phyloP scores from a whole-genome alignment of 1,140 invertebrate species.

The Condylostylus longicornis region DNA sequence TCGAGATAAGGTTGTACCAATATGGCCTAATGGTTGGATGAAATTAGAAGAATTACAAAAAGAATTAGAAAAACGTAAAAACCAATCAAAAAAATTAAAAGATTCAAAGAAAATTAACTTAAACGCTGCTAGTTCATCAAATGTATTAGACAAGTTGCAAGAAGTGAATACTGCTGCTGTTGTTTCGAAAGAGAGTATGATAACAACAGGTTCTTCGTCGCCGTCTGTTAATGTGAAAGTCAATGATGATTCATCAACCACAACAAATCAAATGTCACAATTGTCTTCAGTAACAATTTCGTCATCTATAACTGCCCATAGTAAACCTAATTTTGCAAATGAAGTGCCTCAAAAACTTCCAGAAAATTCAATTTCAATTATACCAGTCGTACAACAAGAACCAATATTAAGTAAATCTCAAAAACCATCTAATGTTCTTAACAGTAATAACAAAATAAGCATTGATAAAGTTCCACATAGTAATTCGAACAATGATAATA shows the following conservation, averaged over 20 bases:
- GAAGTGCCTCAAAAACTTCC: no score
- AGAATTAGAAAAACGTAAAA: constrained; percentile 23
- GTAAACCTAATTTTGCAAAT: no score
- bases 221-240: background rate
- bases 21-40: constrained; percentile 31
- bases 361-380: no score
- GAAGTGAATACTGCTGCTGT: background rate
- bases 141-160: background rate
- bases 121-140: background rate
- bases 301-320: background rate
- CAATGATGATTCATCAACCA: background rate
- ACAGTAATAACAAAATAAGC: background rate
- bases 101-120: constrained; percentile 18
- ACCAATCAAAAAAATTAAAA: constrained; percentile 17
- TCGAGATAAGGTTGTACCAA: constrained; percentile 20
- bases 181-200: background rate
- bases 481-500: constrained; percentile 3
- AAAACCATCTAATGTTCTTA: constrained; percentile 3
- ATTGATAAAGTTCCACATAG: constrained; percentile 9
- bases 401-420: constrained; percentile 2
- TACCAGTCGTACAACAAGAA: background rate
- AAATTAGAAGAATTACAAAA: constrained; percentile 24
- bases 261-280: background rate
- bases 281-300: background rate
- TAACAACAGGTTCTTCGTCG: background rate